phyloP scores from a whole-genome alignment of 2,888 invertebrate species.

The Danaus chrysippus region DNA sequence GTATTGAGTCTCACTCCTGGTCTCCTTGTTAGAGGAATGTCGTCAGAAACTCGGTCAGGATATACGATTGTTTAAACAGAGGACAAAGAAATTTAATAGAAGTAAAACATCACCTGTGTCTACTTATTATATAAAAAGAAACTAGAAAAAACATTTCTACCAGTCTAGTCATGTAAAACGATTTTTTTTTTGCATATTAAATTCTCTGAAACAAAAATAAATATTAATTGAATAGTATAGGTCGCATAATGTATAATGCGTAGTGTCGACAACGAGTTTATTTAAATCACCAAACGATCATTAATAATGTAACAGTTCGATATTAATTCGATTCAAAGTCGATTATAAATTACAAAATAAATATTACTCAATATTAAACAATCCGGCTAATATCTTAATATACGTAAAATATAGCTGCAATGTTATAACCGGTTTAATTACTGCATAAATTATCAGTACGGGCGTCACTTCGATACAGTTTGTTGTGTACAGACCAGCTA shows the following conservation, averaged over 20 bases:
- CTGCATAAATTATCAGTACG: slow-evolving; percentile 42
- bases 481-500: slow-evolving; percentile 25
- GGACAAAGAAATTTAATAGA: background rate
- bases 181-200: no score
- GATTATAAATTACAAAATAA: slow-evolving; percentile 12
- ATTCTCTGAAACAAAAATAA: no score
- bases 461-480: slow-evolving; percentile 33
- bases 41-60: background rate
- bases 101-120: background rate
- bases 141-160: no score
- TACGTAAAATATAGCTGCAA: slow-evolving; percentile 21
- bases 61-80: slow-evolving; percentile 1
- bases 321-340: no score
- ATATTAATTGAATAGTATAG: background rate
- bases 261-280: no score
- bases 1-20: no score
- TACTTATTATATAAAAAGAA: no score
- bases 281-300: no score
- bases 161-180: no score
- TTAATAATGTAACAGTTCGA: background rate
- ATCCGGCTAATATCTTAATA: slow-evolving; percentile 20
- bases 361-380: slow-evolving; percentile 33
- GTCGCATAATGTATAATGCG: background rate
- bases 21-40: background rate
- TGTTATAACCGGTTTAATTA: slow-evolving; percentile 45